Evolutionary conservation across 2,888 invertebrate species (phyloP).

Genomic region (Eurytoma adleriae): DNA sequence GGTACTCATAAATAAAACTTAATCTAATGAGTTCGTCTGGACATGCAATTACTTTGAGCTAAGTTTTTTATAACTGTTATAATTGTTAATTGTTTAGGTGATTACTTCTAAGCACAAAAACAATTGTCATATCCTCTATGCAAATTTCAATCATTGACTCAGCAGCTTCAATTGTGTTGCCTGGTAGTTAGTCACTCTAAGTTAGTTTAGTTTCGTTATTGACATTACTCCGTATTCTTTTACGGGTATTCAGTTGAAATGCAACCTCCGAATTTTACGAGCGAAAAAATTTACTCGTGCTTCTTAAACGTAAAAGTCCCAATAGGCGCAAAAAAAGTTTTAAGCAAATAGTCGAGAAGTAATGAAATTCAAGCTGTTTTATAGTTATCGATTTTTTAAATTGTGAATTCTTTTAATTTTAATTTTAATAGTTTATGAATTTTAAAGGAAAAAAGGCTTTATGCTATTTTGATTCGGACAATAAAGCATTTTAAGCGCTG

Average conservation of each 20-base stretch:
- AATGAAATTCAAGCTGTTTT: background rate
- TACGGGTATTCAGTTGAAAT: slow-evolving; percentile 44
- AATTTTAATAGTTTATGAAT: no score
- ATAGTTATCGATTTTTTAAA: no score
- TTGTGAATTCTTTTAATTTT: no score
- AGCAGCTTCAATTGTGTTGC: slow-evolving; percentile 22
- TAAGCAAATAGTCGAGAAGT: background rate
- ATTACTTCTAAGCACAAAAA: slow-evolving; percentile 30
- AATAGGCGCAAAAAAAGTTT: slow-evolving; percentile 32
- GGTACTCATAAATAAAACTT: slow-evolving; percentile 24
- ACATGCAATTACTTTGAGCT: slow-evolving; percentile 27
- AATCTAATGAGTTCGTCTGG: slow-evolving; percentile 24
- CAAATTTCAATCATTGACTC: slow-evolving; percentile 27
- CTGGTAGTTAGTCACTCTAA: slow-evolving; percentile 28
- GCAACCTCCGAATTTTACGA: background rate
- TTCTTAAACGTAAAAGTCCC: slow-evolving; percentile 23
- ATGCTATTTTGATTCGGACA: no score
- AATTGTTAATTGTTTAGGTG: slow-evolving; percentile 10
- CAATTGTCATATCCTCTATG: slow-evolving; percentile 23
- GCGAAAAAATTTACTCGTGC: slow-evolving; percentile 23
- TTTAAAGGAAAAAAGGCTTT: no score
- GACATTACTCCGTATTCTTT: slow-evolving; percentile 38
- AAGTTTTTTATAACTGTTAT: slow-evolving; percentile 4
- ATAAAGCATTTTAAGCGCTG: background rate
- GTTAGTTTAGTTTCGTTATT: slow-evolving; percentile 33